Base-by-base conservation (phyloP, 1,140 invertebrate genomes). In the Coenobita brevimanus region DNA sequence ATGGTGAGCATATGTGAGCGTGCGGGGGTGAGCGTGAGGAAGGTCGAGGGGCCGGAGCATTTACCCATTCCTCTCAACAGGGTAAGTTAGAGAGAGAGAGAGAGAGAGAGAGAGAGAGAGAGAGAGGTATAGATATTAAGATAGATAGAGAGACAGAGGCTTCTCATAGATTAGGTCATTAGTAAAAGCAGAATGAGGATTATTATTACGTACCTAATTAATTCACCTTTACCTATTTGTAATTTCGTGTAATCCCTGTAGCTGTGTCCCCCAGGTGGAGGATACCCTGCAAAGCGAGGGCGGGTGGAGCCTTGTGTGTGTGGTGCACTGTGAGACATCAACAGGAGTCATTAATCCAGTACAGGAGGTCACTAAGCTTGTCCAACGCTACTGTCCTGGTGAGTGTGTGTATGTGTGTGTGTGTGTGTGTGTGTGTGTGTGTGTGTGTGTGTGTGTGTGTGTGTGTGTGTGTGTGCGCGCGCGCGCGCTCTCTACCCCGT, bases 261-360 rank as follows among this genome's bases (percentile, higher is more conserved):
- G n/a, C n/a, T n/a, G n/a, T 27, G 13, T 24, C 54, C 69, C 30
- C 3, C 46, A 85, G 83, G 57, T 85, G 50, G 50, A 78, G 54
- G 13, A 36, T 10, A 80, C 90, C 43, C 87, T 83, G 67, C 82
- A 91, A 33, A 89, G 43, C 15, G 89, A 60, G 3, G 89, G 76
- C 64, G 93, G 91, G 87, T 93, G 91, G 88, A 92, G 90, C n/a
- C 82, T 91, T n/a, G 92, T 93, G 50, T 90, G 91, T 33, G 91
- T 93, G 2, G 92, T 94, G 4, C 94, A 94, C 82, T 93, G 93
- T 91, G 94, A 94, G 88, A 94, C 94, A 15, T 93, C 92, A 76
- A 93, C 92, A 41, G 94, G 94, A 13, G 91, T 93, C 10, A 86
- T 94, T n/a, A 94, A 94, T 91, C 92, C 92, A 8, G 92, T 94